A percentile compares a stretch with the other conserved stretches of the same genome.
Conservation (phyloP, 2,888 invertebrate genomes). For the Apamea anceps region DNA sequence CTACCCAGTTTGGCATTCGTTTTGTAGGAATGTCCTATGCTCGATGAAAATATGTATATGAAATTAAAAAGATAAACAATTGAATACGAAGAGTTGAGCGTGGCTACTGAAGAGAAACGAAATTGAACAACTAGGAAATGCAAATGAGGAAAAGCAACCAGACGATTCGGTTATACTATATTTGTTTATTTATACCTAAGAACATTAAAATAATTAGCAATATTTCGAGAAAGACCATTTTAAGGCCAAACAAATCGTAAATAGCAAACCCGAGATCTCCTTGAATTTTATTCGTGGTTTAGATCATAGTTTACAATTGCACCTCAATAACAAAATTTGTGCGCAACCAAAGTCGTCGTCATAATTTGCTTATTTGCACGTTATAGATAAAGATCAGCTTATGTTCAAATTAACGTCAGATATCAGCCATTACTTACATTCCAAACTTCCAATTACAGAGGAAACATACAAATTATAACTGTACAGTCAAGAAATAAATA, state of each 20-base stretch:
- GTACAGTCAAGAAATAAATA: background rate
- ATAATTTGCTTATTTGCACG: slow-evolving; percentile 40
- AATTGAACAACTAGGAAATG: background rate
- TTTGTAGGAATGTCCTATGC: background rate
- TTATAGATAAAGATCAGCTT: slow-evolving; percentile 42
- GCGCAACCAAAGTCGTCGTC: slow-evolving; percentile 10
- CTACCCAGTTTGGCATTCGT: background rate
- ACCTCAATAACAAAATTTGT: slow-evolving; percentile 27
- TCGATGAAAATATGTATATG: background rate
- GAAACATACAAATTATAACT: slow-evolving; percentile 12
- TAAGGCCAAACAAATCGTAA: slow-evolving; percentile 36
- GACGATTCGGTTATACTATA: background rate
- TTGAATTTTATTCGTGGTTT: slow-evolving; percentile 32
- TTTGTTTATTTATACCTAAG: background rate
- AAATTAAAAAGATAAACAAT: background rate
- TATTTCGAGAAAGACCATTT: slow-evolving; percentile 17
- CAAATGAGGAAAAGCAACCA: slow-evolving; percentile 2
- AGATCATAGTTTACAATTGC: slow-evolving; percentile 16
- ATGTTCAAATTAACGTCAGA: slow-evolving; percentile 28
- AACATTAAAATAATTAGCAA: slow-evolving; percentile 2
- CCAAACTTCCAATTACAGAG: slow-evolving; percentile 18
- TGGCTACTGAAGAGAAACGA: background rate
- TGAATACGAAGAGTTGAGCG: background rate
- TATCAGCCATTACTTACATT: slow-evolving; percentile 23
- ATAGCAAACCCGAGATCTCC: slow-evolving; percentile 30